phyloP scores from a whole-genome alignment of 2,113 vertebrate genomes.

The Gadus macrocephalus region DNA sequence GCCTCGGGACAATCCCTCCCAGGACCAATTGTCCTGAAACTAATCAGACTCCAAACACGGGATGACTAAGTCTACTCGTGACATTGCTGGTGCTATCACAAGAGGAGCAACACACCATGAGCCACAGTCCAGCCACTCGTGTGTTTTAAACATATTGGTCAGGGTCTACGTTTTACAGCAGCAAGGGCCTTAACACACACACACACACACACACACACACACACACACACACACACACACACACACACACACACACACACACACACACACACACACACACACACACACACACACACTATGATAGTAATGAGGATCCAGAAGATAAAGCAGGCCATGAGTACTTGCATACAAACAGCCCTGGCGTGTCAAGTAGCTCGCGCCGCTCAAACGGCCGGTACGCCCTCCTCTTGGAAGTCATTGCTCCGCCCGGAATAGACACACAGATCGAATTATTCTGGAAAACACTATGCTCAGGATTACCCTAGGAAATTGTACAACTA shows the following conservation, averaged over 20 bases:
- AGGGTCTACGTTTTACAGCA: too few relatives aligned
- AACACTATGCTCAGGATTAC: slow-evolving; percentile 20
- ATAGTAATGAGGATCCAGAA: slow-evolving; percentile 58
- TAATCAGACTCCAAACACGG: slow-evolving; percentile 47
- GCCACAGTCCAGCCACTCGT: too few relatives aligned
- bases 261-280: slow-evolving; percentile 19
- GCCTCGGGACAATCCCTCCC: slow-evolving; percentile 38
- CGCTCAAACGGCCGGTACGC: slow-evolving; percentile 36
- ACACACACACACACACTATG: slow-evolving; percentile 67
- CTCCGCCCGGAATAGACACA: slow-evolving; percentile 29
- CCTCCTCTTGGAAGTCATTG: slow-evolving; percentile 28
- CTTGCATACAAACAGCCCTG: slow-evolving; percentile 46
- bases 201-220: slow-evolving; percentile 20
- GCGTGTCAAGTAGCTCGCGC: not conserved
- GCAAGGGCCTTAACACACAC: too few relatives aligned
- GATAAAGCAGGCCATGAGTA: slow-evolving; percentile 64
- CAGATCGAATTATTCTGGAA: not conserved
- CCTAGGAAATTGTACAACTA: too few relatives aligned
- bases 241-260: slow-evolving; percentile 57
- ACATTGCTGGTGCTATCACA: too few relatives aligned
- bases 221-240: slow-evolving; percentile 55
- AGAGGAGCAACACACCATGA: too few relatives aligned
- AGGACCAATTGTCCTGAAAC: slow-evolving; percentile 47
- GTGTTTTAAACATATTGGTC: too few relatives aligned
- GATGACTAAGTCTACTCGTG: slow-evolving; percentile 19